These are phyloP conservation scores for Sandelia bainsii DNA, from an alignment of 2,797 vertebrate genomes.

Conservation along the genomic window DNA sequence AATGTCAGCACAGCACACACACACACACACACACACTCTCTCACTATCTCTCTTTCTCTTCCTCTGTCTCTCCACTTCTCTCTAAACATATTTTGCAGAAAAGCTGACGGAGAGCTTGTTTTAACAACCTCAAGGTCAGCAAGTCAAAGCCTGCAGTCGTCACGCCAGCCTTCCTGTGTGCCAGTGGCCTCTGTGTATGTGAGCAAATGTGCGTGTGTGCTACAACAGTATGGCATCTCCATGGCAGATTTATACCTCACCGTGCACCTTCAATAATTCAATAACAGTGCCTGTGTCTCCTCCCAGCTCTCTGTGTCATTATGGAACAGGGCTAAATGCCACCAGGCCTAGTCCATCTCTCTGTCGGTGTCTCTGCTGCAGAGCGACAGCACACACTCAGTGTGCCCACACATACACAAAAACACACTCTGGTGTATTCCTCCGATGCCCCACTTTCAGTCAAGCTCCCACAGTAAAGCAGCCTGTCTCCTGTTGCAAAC, in stretches of 20 bases:
- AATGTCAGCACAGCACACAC: conserved; percentile 71
- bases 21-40: conserved; percentile 41
- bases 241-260: conserved; percentile 81
- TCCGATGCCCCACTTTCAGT: conserved; percentile 65
- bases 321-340: conserved; percentile 80
- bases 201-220: conserved; percentile 46
- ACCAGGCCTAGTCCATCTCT: conserved; percentile 73
- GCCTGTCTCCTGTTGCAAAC: conserved; percentile 61
- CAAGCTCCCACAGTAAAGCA: conserved; percentile 58
- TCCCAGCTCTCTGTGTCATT: conserved; percentile 77
- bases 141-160: conserved; percentile 80
- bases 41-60: conserved; percentile 43
- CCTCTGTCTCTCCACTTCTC: conserved; percentile 43
- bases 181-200: conserved; percentile 49
- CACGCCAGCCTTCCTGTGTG: conserved; percentile 71
- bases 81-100: conserved; percentile 84
- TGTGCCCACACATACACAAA: conserved; percentile 31
- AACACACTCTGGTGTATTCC: conserved; percentile 37
- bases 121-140: conserved; percentile 86
- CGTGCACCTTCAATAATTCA: conserved; percentile 83
- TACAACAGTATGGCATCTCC: conserved; percentile 68
- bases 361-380: conserved; percentile 56
- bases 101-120: conserved; percentile 85
- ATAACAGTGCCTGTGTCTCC: conserved; percentile 78
- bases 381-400: conserved; percentile 24